These are phyloP conservation scores for Sebastes taczanowskii DNA, from an alignment of 2,797 vertebrate genomes.

Conservation along the genomic window DNA sequence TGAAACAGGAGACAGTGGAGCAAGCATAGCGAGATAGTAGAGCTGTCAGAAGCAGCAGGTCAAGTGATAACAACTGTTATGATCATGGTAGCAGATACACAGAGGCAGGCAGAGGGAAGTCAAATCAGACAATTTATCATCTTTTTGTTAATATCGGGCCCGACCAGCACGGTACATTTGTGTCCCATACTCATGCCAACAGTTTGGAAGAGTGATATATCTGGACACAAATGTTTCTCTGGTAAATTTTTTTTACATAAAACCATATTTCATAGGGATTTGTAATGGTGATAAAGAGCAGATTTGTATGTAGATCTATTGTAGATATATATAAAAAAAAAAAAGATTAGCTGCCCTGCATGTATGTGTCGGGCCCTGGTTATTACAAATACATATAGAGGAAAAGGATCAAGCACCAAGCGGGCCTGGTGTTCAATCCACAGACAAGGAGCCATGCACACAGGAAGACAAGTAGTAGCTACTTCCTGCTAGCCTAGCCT, in stretches of 20 bases:
- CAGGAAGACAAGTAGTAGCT: constrained; percentile 61
- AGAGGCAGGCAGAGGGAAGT: constrained; percentile 61
- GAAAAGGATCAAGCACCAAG: constrained; percentile 60
- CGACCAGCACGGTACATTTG: constrained; percentile 35
- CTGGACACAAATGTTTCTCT: constrained; percentile 39
- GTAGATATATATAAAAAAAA: constrained; percentile 9
- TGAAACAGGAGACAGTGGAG: constrained; percentile 41
- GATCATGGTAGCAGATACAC: constrained; percentile 55
- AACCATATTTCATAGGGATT: background rate
- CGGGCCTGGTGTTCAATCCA: constrained; percentile 54
- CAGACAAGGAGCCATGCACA: constrained; percentile 79
- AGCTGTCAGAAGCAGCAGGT: constrained; percentile 46
- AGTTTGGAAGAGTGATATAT: background rate
- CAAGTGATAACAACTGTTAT: constrained; percentile 44
- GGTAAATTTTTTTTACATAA: background rate
- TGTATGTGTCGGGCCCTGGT: constrained; percentile 47
- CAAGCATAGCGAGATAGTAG: constrained; percentile 41
- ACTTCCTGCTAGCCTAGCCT: constrained; percentile 51
- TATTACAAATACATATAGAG: constrained; percentile 54
- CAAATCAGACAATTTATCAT: constrained; percentile 44
- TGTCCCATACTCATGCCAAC: constrained; percentile 17
- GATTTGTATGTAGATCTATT: background rate
- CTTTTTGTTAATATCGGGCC: constrained; percentile 49
- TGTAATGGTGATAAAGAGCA: background rate
- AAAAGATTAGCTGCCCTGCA: background rate